Evolutionary conservation across 2,113 vertebrate genomes (phyloP).

Genomic region (Clarias macrocephalus): DNA sequence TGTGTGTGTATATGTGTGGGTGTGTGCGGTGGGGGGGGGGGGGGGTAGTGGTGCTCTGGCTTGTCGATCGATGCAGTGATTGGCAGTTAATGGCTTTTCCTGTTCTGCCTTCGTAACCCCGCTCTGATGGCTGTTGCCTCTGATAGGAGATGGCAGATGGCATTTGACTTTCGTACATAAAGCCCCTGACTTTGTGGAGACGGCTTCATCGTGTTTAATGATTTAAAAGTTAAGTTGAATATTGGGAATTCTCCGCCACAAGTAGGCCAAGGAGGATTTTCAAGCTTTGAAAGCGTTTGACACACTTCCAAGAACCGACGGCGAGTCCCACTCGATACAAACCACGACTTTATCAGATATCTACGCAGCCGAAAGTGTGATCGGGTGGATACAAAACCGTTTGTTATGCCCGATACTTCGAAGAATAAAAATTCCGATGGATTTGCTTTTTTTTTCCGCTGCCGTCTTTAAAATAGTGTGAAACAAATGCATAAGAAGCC

Average conservation of each 20-base stretch:
- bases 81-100: slow-evolving; percentile 84
- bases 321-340: not conserved
- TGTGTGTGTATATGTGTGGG: not conserved
- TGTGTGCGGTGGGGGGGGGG: not conserved
- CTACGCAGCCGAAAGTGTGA: not conserved
- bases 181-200: slow-evolving; percentile 72
- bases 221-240: slow-evolving; percentile 74
- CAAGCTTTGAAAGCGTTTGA: slow-evolving; percentile 57
- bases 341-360: slow-evolving; percentile 1
- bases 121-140: slow-evolving; percentile 76
- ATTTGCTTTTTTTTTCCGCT: not conserved
- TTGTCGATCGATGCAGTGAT: slow-evolving; percentile 81
- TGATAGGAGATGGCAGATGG: slow-evolving; percentile 79
- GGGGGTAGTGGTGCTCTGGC: slow-evolving; percentile 66
- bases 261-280: slow-evolving; percentile 41
- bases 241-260: slow-evolving; percentile 64
- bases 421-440: not conserved
- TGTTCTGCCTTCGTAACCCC: slow-evolving; percentile 80
- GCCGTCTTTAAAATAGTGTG: slow-evolving; percentile 45
- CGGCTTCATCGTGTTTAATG: slow-evolving; percentile 77
- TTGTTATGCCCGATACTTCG: no score
- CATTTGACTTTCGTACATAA: slow-evolving; percentile 78
- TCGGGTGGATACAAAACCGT: slow-evolving; percentile 4
- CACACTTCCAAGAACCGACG: slow-evolving; percentile 18
- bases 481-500: slow-evolving; percentile 60